These are phyloP conservation scores for Pocillopora verrucosa DNA, from an alignment of 64 coral and sea anemone species.

Conservation along the genomic window DNA sequence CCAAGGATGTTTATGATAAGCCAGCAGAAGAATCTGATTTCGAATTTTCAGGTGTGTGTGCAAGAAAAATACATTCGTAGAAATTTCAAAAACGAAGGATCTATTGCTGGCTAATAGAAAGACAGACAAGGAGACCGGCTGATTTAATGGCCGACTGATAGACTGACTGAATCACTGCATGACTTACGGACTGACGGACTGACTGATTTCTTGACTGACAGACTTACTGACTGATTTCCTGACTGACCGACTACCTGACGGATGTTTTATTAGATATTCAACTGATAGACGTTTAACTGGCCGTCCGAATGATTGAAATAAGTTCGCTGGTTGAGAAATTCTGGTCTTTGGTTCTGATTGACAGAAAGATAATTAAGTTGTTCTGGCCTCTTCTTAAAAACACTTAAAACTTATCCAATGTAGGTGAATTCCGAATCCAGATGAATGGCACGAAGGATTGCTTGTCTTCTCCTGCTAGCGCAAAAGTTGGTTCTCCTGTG, in stretches of 20 bases:
- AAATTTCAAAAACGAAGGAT: no score
- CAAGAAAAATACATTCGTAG: no score
- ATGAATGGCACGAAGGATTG: background rate
- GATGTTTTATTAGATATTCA: background rate
- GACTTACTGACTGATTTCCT: background rate
- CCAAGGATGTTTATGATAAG: constrained; percentile 64
- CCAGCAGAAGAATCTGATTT: constrained; percentile 71
- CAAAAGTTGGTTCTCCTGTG: constrained; percentile 13
- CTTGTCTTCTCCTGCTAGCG: background rate
- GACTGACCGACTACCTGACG: background rate
- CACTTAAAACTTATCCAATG: no score
- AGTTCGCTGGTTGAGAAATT: background rate
- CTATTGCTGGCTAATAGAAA: no score
- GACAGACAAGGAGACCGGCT: no score
- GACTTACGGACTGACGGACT: background rate
- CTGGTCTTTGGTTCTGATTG: background rate
- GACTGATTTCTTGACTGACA: background rate
- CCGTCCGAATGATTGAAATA: background rate
- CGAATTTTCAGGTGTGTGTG: constrained; percentile 59
- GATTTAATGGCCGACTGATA: background rate
- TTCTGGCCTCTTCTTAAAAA: background rate
- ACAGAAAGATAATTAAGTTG: background rate
- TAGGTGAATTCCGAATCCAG: constrained; percentile 32
- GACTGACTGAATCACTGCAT: background rate
- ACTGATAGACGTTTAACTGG: background rate